Evolutionary conservation across 1,140 invertebrate species (phyloP), one percentile per base, ranked within the genome.

Genomic region (Contarinia nasturtii): DNA sequence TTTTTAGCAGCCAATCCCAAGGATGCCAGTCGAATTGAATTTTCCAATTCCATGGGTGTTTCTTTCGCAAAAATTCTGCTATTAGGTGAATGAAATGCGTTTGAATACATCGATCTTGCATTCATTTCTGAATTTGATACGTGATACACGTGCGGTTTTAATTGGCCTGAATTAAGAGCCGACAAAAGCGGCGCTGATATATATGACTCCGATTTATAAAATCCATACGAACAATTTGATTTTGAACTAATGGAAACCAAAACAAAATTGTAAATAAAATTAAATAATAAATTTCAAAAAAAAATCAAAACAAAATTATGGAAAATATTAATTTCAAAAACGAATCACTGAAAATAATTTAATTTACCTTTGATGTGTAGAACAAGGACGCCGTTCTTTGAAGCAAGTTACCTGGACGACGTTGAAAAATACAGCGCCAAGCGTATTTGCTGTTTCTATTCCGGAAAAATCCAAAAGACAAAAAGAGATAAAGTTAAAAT

Each of bases 351-450:
- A 12, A 43, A 43, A 3, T 18, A 43, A 43, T 20, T 22, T 44
- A 22, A 33, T 17, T 33, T 62, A 77, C 75, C 69, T 75, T 58
- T 76, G 74, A 65, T 72, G 74, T 38, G 74, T 60, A 1, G 74
- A 75, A 51, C 76, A 78, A 2, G 75, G 75, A 45, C 72, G 69
- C 50, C 74, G 65, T 52, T 78, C 74, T 52, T 73, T 74, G 56
- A 79, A 79, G 51, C 78, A 80, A 7, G 70, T 76, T 11, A 79
- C 71, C 54, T 77, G 75, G 8, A 77, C 69, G 15, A 80, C 68
- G 46, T 80, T 80, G 61, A 80, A 82, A 60, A 76, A 82, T 4
- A 80, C 68, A 4, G 75, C 74, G 3, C 77, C 78, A 21, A 82
- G 62, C 1, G 76, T 76, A 51, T 80, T 77, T 1, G 76, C 77